A percentile compares a stretch with the other conserved stretches of the same genome.
Evolutionary conservation across 1,140 invertebrate species (phyloP).

Genomic region (Diuraphis noxia): DNA sequence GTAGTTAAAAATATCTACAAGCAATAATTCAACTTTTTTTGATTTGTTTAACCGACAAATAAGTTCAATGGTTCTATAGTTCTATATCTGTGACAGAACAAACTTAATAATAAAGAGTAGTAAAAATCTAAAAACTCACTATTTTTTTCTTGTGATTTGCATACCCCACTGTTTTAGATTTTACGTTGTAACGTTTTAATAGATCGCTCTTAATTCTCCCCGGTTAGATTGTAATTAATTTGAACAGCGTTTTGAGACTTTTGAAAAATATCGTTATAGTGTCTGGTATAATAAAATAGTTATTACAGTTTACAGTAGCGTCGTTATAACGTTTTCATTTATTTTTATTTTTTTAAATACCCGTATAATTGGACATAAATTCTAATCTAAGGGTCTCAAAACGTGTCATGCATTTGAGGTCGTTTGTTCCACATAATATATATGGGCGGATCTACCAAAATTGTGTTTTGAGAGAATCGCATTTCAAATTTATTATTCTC

Average conservation of each 20-base stretch:
- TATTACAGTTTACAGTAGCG: background rate
- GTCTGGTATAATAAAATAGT: background rate
- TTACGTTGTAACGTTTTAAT: background rate
- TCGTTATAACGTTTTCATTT: background rate
- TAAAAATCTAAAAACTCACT: background rate
- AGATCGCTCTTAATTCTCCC: background rate
- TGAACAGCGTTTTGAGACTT: background rate
- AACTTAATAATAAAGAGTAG: background rate
- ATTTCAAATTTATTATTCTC: conserved; percentile 2
- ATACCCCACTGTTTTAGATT: background rate
- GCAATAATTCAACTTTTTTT: too few species aligned
- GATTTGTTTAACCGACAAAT: too few species aligned
- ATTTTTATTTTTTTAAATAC: conserved; percentile 12
- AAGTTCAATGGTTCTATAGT: too few species aligned
- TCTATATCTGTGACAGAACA: background rate
- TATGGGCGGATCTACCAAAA: background rate
- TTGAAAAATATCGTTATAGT: background rate
- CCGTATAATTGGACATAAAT: conserved; percentile 3
- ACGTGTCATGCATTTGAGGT: background rate
- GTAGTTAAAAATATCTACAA: too few species aligned
- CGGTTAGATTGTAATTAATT: background rate
- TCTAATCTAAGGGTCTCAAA: background rate
- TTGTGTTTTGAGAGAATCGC: background rate
- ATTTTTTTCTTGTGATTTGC: background rate
- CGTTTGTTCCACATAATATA: background rate